Evolutionary conservation across 2,113 vertebrate species (phyloP).

Genomic region (Oxyruncus cristatus): DNA sequence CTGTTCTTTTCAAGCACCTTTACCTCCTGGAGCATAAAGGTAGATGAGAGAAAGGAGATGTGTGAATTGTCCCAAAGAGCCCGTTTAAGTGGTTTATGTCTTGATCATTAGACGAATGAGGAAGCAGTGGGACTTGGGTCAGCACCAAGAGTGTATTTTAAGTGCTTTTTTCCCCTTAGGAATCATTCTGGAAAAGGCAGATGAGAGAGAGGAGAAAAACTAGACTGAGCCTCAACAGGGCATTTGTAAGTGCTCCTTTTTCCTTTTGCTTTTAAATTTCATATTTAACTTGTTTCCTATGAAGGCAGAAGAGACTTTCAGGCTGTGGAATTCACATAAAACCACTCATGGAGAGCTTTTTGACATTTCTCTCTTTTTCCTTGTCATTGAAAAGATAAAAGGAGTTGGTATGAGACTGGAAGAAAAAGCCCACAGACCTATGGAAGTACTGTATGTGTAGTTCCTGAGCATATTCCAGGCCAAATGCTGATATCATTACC

Average conservation of each 20-base stretch:
- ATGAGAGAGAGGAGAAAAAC: not conserved
- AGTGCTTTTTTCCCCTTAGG: constrained; percentile 38
- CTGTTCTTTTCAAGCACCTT: not conserved
- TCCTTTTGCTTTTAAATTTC: not conserved
- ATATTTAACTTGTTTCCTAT: not conserved
- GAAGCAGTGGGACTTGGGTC: not conserved
- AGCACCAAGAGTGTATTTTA: constrained; percentile 22
- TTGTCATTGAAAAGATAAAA: not conserved
- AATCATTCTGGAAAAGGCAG: constrained; percentile 3
- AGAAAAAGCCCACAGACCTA: not conserved
- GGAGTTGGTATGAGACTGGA: not conserved
- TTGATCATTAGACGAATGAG: not conserved
- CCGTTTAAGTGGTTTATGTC: constrained; percentile 20
- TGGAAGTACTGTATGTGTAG: not conserved
- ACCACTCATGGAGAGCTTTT: not conserved
- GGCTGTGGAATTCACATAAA: not conserved
- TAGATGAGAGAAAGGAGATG: not conserved
- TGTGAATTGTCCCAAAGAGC: not conserved
- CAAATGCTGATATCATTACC: not conserved
- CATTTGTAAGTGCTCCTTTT: not conserved
- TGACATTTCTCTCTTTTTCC: not conserved
- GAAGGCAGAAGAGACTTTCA: not conserved
- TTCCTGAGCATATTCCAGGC: not conserved
- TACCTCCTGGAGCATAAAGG: not conserved
- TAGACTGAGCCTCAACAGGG: not conserved